These are phyloP conservation scores for Folsomia manolachei DNA, from an alignment of 2,888 invertebrate genomes.

Conservation along the genomic window DNA sequence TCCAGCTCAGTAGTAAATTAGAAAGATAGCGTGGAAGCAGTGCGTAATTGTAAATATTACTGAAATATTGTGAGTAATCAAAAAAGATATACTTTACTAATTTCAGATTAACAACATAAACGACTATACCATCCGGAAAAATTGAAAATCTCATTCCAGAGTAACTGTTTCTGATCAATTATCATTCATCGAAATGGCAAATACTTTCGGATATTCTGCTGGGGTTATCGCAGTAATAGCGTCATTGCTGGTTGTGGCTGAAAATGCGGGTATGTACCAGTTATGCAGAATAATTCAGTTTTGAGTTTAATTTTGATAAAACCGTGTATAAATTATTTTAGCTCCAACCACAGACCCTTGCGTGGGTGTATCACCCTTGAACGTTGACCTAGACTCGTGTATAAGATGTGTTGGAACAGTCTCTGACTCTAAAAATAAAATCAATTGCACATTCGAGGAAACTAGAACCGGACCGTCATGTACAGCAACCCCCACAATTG, in stretches of 20 bases:
- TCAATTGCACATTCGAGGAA: neutral
- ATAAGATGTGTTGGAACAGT: neutral
- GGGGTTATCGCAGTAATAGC: neutral
- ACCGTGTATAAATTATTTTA: neutral
- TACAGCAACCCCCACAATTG: neutral
- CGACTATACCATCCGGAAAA: too few relatives aligned
- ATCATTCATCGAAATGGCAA: too few relatives aligned
- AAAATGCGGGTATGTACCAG: neutral
- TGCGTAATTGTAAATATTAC: too few relatives aligned
- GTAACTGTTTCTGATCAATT: too few relatives aligned
- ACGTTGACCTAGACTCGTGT: neutral
- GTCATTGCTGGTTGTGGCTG: slow-evolving; percentile 10
- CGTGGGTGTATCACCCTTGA: neutral
- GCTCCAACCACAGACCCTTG: neutral
- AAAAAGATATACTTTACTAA: too few relatives aligned
- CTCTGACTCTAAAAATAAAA: neutral
- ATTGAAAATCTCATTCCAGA: too few relatives aligned
- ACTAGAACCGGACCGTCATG: neutral
- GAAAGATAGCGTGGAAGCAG: too few relatives aligned
- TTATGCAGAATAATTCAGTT: neutral
- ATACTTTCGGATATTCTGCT: neutral
- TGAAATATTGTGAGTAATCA: too few relatives aligned
- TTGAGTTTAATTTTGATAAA: neutral
- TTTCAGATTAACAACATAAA: too few relatives aligned
- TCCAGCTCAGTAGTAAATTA: too few relatives aligned